Percentiles rank a stretch among this genome's conserved stretches.
These are phyloP conservation scores for Orthosia gothica DNA, from an alignment of 2,888 invertebrate species.

Conservation along the genomic window DNA sequence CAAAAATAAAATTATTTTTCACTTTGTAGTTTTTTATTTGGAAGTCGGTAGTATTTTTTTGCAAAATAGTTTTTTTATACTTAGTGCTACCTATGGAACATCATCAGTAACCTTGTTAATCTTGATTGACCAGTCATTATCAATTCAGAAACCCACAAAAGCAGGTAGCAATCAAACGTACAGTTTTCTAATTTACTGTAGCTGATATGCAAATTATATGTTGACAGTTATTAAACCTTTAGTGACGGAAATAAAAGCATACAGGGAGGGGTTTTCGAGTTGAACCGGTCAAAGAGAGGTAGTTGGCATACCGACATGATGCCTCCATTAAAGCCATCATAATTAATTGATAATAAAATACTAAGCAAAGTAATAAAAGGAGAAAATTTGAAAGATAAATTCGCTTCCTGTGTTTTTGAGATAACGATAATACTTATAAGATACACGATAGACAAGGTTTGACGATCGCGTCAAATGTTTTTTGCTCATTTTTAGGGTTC, in stretches of 20 bases:
- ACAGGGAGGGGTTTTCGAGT: neutral
- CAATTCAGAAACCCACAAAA: too few species aligned
- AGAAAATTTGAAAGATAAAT: conserved; percentile 19
- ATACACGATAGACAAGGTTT: neutral
- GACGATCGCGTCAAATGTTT: neutral
- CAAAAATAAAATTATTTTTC: too few species aligned
- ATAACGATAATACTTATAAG: neutral
- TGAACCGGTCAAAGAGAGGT: neutral
- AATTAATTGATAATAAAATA: conserved; percentile 12
- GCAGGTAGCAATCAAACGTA: too few species aligned
- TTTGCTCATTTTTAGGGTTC: too few species aligned
- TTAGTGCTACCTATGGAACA: too few species aligned
- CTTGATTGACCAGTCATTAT: too few species aligned
- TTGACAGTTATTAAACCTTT: conserved; percentile 19
- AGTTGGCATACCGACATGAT: conserved; percentile 4
- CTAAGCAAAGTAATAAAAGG: conserved; percentile 24
- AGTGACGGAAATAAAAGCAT: conserved; percentile 1
- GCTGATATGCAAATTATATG: neutral
- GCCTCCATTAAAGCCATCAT: neutral
- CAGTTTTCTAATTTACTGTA: neutral
- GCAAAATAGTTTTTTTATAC: too few species aligned
- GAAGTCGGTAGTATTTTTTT: too few species aligned
- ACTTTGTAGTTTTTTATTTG: too few species aligned
- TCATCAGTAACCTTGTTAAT: too few species aligned
- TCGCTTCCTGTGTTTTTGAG: conserved; percentile 4